Evolutionary conservation across 2,797 vertebrate species (phyloP), one percentile per base, ranked within the genome.

Genomic region (Gastrophryne carolinensis): DNA sequence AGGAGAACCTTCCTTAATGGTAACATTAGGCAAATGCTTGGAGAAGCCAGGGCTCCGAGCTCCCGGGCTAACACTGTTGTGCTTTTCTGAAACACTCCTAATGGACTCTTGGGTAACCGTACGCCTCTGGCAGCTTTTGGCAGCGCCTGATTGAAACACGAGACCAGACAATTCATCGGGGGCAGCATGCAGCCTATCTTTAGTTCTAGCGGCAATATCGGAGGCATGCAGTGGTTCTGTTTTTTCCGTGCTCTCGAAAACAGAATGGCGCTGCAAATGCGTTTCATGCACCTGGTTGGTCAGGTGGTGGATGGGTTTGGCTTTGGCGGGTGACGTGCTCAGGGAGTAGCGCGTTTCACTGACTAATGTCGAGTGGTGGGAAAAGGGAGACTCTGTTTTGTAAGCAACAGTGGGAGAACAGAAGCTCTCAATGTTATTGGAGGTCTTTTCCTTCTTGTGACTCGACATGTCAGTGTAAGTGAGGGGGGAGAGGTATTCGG

Each of bases 1-100:
- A 0, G 95, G 93, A 87, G 94, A 94, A 81, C 95, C 95, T 93
- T 94, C 95, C 87, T 85, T 87, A 85, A 98, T 88, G 3, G 90
- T 91, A 80, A 94, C 89, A 84, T 92, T 92, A 88, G 94, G 92
- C 84, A 94, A 85, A 80, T 92, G 89, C 83, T 92, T 93, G 90
- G 92, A 94, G 92, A 95, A 91, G 86, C 84, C 88, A 85, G 92
- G 93, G 4, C 85, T 89, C 79, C 91, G 86, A 84, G 87, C 87
- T 86, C 88, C 86, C 81, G 89, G 87, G 86, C 84, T 92, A 86
- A 87, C 88, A 87, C 84, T 74, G 70, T 87, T 90, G 87, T 88
- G 89, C 86, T 84, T 88, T 82, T 88, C 84, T 82, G 94, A 87
- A 62, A 86, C 82, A 79, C 86, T 89, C 84, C 84, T 93, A 87